These are phyloP conservation scores for Bubo bubo DNA, from an alignment of 2,113 vertebrate genomes.

Conservation along the genomic window DNA sequence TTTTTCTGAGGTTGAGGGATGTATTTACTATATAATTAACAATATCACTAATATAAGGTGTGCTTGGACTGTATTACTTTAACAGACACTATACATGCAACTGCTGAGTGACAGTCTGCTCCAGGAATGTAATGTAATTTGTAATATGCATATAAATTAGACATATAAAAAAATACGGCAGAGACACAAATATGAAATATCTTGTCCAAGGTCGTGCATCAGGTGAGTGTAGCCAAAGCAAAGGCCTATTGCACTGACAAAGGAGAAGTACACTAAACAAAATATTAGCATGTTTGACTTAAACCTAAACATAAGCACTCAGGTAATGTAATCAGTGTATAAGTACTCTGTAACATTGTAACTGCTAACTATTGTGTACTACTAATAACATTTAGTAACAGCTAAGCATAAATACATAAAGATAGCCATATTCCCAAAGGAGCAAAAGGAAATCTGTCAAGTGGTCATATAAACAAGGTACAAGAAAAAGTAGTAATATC, in stretches of 20 bases:
- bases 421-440: neutral
- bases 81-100: neutral
- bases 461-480: neutral
- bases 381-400: neutral
- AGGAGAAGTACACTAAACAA: neutral
- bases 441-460: neutral
- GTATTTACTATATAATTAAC: neutral
- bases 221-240: neutral
- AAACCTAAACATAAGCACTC: neutral
- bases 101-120: neutral
- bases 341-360: neutral
- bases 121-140: neutral
- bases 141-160: neutral
- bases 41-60: neutral
- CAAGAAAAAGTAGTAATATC: neutral
- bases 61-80: neutral
- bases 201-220: neutral
- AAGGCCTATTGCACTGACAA: neutral
- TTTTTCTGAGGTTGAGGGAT: neutral
- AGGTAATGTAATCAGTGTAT: neutral
- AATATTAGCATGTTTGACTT: neutral
- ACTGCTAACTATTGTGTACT: neutral
- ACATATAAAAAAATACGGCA: neutral
- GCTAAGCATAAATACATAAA: neutral
- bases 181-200: neutral